phyloP scores from a whole-genome alignment of 2,888 invertebrate species.

The Trachelus stipa region DNA sequence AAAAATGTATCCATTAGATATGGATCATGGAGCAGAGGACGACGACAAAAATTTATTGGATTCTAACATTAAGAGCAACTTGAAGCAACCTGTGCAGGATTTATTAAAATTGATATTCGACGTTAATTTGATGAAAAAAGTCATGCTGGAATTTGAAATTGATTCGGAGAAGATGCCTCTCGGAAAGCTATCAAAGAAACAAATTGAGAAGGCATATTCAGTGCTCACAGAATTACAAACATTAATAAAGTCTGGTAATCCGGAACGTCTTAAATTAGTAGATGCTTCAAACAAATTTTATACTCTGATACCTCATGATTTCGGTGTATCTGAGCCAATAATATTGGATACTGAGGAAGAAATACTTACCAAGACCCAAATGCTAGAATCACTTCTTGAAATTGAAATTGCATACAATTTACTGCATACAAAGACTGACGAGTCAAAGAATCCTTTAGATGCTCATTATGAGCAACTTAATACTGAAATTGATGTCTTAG shows the following conservation, averaged over 20 bases:
- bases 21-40: constrained; percentile 82
- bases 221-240: constrained; percentile 80
- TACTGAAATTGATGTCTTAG: constrained; percentile 80
- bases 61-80: constrained; percentile 74
- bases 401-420: constrained; percentile 95
- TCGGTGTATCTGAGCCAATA: constrained; percentile 86
- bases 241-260: constrained; percentile 69
- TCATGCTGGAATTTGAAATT: constrained; percentile 94
- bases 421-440: constrained; percentile 72
- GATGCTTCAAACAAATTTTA: constrained; percentile 95
- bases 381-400: constrained; percentile 93
- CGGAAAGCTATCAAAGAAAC: constrained; percentile 92
- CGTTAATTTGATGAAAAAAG: constrained; percentile 89
- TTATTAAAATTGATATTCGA: constrained; percentile 91
- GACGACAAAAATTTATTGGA: constrained; percentile 65
- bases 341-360: constrained; percentile 81
- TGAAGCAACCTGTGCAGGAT: constrained; percentile 83
- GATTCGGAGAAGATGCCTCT: constrained; percentile 98
- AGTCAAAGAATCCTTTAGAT: constrained; percentile 78
- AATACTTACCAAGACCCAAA: constrained; percentile 78
- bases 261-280: constrained; percentile 71
- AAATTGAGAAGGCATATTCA: constrained; percentile 86
- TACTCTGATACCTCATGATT: constrained; percentile 94
- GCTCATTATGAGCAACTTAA: constrained; percentile 90
- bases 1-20: constrained; percentile 85